Percentiles rank a stretch among this genome's conserved stretches.
Evolutionary conservation across 1,140 invertebrate species (phyloP).

Genomic region (Oreohelix idahoensis): DNA sequence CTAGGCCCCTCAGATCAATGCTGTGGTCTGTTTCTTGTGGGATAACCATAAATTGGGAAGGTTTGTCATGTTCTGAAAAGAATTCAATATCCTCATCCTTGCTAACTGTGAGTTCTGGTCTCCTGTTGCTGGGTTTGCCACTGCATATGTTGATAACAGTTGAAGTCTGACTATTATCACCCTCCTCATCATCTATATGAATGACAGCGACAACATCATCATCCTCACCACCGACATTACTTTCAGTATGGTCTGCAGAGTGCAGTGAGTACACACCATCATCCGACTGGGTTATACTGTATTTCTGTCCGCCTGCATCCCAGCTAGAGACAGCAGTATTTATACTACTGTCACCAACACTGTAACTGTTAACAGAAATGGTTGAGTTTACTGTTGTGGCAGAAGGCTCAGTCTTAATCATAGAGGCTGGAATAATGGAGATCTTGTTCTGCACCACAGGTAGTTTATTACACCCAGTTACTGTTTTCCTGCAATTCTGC

Average conservation of each 20-base stretch:
- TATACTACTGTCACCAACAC: background rate
- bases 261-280: background rate
- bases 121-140: background rate
- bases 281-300: background rate
- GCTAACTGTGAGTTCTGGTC: background rate
- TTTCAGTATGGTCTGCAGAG: background rate
- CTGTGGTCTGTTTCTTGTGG: background rate
- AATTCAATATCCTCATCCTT: background rate
- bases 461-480: background rate
- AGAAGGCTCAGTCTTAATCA: background rate
- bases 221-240: background rate
- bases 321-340: background rate
- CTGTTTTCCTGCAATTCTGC: background rate
- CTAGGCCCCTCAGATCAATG: background rate
- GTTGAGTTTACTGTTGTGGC: too few species aligned
- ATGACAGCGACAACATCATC: conserved; percentile 4
- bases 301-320: background rate
- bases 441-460: background rate
- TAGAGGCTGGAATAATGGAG: background rate
- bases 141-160: background rate
- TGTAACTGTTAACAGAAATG: background rate
- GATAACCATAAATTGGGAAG: background rate
- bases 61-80: background rate
- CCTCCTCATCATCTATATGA: background rate
- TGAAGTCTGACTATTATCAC: background rate